Evolutionary conservation across 1,140 invertebrate species (phyloP).

Genomic region (Drosophila nigrodunni): DNA sequence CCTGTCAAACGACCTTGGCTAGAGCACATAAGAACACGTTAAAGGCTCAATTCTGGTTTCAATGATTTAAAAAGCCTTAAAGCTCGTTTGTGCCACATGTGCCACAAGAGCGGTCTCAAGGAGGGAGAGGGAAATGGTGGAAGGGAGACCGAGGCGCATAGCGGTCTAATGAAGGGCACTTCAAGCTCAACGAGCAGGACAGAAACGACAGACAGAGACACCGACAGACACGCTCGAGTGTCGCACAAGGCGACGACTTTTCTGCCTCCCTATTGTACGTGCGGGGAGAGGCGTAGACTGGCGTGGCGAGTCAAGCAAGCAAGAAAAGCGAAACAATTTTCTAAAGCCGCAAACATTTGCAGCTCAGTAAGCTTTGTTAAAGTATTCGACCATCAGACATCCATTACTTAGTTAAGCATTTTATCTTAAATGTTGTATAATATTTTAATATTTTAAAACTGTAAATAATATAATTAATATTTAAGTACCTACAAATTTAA

Average conservation of each 20-base stretch:
- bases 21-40: constrained; percentile 68
- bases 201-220: not conserved
- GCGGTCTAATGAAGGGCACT: constrained; percentile 78
- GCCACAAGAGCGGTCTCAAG: not conserved
- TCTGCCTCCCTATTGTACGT: constrained; percentile 17
- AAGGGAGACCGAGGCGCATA: not conserved
- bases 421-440: too few species aligned
- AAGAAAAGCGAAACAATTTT: constrained; percentile 28
- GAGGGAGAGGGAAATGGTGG: not conserved
- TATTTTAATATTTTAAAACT: too few species aligned
- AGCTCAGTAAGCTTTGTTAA: not conserved
- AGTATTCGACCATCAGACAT: too few species aligned
- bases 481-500: too few species aligned
- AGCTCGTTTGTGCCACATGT: constrained; percentile 31
- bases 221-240: constrained; percentile 2
- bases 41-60: constrained; percentile 51
- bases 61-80: constrained; percentile 10
- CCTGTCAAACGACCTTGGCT: constrained; percentile 76
- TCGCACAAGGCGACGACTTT: constrained; percentile 29
- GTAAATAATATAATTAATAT: too few species aligned
- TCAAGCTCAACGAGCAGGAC: constrained; percentile 46
- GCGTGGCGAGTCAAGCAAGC: constrained; percentile 14
- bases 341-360: constrained; percentile 11
- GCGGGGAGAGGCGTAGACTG: not conserved
- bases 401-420: too few species aligned